Evolutionary conservation across 2,888 invertebrate species (phyloP), one percentile per base, ranked within the genome.

Genomic region (Nasonovia ribisnigri): DNA sequence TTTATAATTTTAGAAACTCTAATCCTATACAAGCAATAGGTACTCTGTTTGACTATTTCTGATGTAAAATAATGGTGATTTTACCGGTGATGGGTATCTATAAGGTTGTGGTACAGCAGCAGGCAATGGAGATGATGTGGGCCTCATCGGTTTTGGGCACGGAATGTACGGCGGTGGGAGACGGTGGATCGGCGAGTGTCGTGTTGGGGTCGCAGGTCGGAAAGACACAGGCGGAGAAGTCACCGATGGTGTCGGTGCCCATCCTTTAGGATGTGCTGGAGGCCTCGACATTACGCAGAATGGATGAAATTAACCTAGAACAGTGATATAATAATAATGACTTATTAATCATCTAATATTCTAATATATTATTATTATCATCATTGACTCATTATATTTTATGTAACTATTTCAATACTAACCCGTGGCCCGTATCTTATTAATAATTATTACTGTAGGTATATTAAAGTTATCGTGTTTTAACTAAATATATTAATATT

Each of bases 131-230:
- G 92, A 92, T 11, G 94, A 91, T 67, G 96, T 95, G 84, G 97
- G 97, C 97, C 97, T 97, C 94, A 97, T 96, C 6, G 97, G 97
- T 95, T 97, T 96, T 29, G 97, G 97, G 95, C 97, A 96, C 95
- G 97, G 97, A 95, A 97, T 96, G 95, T 96, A 96, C 16, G 96
- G 96, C 0, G 96, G 96, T 95, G 95, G 94, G 20, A 94, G 94
- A 84, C 94, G 94, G 26, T 95, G 94, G 43, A 95, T 94, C 6
- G 94, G 94, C 11, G 94, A 91, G 57, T 95, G 95, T 60, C 95
- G 94, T 11, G 95, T 94, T 16, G 95, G 95, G 46, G 95, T 95
- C 29, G 94, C 94, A 11, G 94, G 94, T 48, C 94, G 94, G 89
- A 95, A 95, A 91, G 95, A 95, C 54, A 94, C 90, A n/a, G 95